Conservation (phyloP, 2,797 vertebrate species). For the Columba guinea region DNA sequence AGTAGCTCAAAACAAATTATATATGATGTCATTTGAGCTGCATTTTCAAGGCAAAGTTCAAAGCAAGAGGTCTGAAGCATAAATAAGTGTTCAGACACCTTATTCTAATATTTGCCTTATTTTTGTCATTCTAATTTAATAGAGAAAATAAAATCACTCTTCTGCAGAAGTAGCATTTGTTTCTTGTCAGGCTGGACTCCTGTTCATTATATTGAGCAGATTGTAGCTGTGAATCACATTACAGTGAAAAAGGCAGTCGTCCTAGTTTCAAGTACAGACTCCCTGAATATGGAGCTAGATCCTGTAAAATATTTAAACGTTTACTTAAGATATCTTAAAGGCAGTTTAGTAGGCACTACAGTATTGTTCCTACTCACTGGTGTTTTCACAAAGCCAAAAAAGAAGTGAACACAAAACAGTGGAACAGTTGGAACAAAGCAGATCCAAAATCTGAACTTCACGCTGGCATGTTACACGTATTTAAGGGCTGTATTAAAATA, state of each 20-base stretch:
- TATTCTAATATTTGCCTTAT: not conserved
- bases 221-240: not conserved
- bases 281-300: not conserved
- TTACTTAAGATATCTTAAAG: not conserved
- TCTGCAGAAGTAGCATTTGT: not conserved
- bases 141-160: not conserved
- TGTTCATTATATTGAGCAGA: not conserved
- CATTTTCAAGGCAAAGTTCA: not conserved
- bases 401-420: not conserved
- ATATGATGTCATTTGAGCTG: not conserved
- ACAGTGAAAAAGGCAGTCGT: not conserved
- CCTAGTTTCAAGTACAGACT: not conserved
- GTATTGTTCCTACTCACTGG: not conserved
- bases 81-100: not conserved
- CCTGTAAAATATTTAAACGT: not conserved
- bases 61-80: not conserved
- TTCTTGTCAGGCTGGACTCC: not conserved
- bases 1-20: not conserved
- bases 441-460: not conserved
- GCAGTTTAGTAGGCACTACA: not conserved
- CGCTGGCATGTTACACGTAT: not conserved
- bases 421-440: not conserved
- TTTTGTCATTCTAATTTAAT: not conserved
- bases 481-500: not conserved
- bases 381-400: not conserved